Evolutionary conservation across 2,888 invertebrate species (phyloP), one percentile per base, ranked within the genome.

Genomic region (Lycophotia porphyrea): DNA sequence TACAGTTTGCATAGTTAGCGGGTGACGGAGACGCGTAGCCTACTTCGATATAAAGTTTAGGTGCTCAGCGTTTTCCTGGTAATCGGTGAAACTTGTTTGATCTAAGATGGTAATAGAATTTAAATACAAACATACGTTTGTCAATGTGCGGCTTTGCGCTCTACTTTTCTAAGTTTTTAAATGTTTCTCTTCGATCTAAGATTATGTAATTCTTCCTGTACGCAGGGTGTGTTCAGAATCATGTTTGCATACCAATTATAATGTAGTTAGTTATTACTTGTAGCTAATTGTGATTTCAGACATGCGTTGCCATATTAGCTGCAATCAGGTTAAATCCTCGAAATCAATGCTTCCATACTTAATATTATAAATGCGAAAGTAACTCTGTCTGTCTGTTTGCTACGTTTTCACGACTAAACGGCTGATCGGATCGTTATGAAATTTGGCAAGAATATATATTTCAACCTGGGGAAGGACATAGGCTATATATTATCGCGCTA

Each of bases 1-100:
- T 77, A 77, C 74, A 86, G 78, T 78, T 88, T 82, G 69, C 78
- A 71, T 76, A 82, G 71, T 76, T 76, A 79, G 42, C 49, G 58
- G 49, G 64, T 65, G 70, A 76, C 64, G 67, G 61, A 73, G 76
- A 64, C 68, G 64, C 61, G 49, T 76, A 78, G 64, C 73, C 73
- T 78, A 70, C 68, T 77, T 80, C 55, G 36, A 66, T 78, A 85
- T 73, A 73, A 60, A 24, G 68, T 82, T 75, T 76, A 68, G 71
- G 34, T 74, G 64, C 65, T 82, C 63, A 52, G 55, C 65, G 68
- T 74, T 74, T 68, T 73, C 44, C 55, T 44, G 42, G 44, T n/a
- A 68, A 60, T 55, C 58, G 39, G 34, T 47, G 31, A 34, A 70
- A 70, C 34, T 68, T 68, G 31, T 80, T 76, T 72, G 65, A 55